Evolutionary conservation across 2,113 vertebrate species (phyloP).

Genomic region (Eubucco bourcierii): DNA sequence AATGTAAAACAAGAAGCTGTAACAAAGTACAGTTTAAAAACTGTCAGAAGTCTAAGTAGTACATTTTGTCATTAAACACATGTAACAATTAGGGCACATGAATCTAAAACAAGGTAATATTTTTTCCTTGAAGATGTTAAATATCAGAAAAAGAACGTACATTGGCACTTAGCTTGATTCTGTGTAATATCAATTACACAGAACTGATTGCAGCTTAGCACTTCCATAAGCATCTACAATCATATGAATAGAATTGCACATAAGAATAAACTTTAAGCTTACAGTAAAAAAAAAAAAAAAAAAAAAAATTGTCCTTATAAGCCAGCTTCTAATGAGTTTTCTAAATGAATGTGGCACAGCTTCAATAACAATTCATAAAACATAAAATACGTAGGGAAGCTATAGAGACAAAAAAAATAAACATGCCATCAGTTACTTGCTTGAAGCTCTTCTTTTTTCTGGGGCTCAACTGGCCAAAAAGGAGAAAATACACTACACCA

Average conservation of each 20-base stretch:
- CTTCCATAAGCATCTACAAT: conserved; percentile 51
- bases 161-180: conserved; percentile 3
- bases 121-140: not conserved
- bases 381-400: conserved; percentile 78
- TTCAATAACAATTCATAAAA: conserved; percentile 75
- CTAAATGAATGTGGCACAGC: conserved; percentile 77
- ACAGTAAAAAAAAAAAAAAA: not conserved
- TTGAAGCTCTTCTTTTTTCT: conserved; percentile 97
- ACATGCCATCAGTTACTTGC: conserved; percentile 97
- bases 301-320: conserved; percentile 68
- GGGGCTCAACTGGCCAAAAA: conserved; percentile 93
- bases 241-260: not conserved
- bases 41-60: not conserved
- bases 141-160: not conserved
- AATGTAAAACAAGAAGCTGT: not conserved
- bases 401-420: conserved; percentile 79
- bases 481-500: conserved; percentile 90
- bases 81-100: not conserved
- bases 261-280: conserved; percentile 38
- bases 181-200: conserved; percentile 1
- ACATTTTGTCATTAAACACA: not conserved
- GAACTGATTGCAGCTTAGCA: not conserved
- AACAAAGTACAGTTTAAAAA: not conserved
- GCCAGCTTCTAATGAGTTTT: conserved; percentile 70
- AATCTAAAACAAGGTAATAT: not conserved